Base-by-base conservation (phyloP, 1,140 invertebrate species). In the Bathynomus jamesi region DNA sequence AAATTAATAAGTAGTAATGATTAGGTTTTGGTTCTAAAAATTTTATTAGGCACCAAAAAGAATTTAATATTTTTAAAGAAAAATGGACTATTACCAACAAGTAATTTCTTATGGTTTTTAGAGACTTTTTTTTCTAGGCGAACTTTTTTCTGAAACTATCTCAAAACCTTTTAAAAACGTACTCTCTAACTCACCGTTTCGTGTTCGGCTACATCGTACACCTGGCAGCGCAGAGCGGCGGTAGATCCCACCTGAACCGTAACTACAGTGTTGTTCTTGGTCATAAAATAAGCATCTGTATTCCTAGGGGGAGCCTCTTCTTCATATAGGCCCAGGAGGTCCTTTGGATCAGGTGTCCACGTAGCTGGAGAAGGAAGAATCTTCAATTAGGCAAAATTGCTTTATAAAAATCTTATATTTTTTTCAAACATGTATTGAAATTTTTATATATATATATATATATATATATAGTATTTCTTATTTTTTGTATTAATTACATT, bases 111-210 rank as follows among this genome's bases (percentile, higher is more conserved):
- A n/a, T n/a, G n/a, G n/a, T n/a, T n/a, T n/a, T n/a, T n/a, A n/a
- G n/a, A n/a, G n/a, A n/a, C n/a, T n/a, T n/a, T n/a, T n/a, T n/a
- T n/a, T n/a, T n/a, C n/a, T n/a, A n/a, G n/a, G n/a, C n/a, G n/a
- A n/a, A n/a, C n/a, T n/a, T n/a, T n/a, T n/a, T n/a, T n/a, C n/a
- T n/a, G n/a, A n/a, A n/a, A n/a, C n/a, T n/a, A n/a, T n/a, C n/a
- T n/a, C n/a, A n/a, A n/a, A n/a, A n/a, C n/a, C n/a, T n/a, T n/a
- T n/a, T n/a, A n/a, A n/a, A n/a, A n/a, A n/a, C n/a, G n/a, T n/a
- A n/a, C n/a, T n/a, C n/a, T n/a, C n/a, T n/a, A n/a, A 7, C 65
- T 67, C 65, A 67, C 65, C 29, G 65, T 69, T 29, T 69, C 67
- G 27, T 61, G 67, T 28, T 60, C 67, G 46, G 46, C 67, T 28